Conservation (phyloP, 1,140 invertebrate genomes). For the Drosophila bifasciata region DNA sequence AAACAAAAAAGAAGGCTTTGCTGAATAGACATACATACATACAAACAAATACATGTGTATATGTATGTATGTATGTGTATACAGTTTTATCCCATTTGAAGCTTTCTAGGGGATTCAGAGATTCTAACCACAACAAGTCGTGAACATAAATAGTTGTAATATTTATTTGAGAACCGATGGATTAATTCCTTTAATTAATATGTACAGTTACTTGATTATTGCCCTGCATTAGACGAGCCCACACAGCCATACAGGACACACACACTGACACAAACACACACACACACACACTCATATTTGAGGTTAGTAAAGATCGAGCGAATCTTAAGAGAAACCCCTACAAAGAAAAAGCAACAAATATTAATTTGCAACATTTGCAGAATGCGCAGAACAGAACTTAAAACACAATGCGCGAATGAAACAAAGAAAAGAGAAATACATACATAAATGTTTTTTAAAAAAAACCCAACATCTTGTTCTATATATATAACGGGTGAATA, state of each 20-base stretch:
- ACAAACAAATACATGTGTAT: conserved; percentile 45
- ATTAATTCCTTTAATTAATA: conserved; percentile 44
- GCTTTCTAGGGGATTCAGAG: conserved; percentile 40
- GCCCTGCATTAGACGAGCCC: not conserved
- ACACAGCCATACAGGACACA: conserved; percentile 14
- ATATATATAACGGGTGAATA: too few relatives aligned
- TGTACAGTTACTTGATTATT: conserved; percentile 53
- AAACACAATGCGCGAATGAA: conserved; percentile 44
- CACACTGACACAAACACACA: conserved; percentile 2
- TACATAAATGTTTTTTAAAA: conserved; percentile 50
- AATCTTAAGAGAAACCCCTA: conserved; percentile 3
- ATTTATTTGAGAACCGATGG: conserved; percentile 62
- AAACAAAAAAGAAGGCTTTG: conserved; percentile 35
- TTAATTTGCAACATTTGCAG: conserved; percentile 34
- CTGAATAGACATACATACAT: conserved; percentile 22
- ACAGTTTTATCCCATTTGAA: conserved; percentile 47
- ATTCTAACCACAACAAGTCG: conserved; percentile 27
- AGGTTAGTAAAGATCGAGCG: conserved; percentile 19
- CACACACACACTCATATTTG: conserved; percentile 16
- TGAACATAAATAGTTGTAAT: conserved; percentile 52
- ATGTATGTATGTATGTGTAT: conserved; percentile 37
- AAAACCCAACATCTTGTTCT: not conserved
- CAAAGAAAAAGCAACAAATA: conserved; percentile 20
- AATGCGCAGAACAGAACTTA: conserved; percentile 30
- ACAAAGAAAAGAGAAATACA: conserved; percentile 45